These are phyloP conservation scores for Apamea crenata DNA, from an alignment of 2,888 invertebrate genomes.

Conservation along the genomic window DNA sequence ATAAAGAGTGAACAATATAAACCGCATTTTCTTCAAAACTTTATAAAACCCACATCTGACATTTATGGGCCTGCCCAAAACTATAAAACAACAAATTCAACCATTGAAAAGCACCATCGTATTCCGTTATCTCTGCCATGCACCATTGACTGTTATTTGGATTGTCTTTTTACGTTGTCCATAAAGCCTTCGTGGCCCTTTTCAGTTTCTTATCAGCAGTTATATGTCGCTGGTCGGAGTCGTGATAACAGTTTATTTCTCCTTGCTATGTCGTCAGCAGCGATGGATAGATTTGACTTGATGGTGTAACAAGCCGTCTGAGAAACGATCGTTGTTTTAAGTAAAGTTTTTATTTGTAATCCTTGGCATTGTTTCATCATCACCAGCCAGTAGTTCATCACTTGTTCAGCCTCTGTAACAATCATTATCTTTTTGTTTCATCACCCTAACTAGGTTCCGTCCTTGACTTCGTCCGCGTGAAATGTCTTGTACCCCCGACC, in stretches of 20 bases:
- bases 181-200: slow-evolving; percentile 68
- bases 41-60: slow-evolving; percentile 12
- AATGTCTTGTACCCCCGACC: too few species aligned
- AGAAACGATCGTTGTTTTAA: background rate
- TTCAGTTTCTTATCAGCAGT: slow-evolving; percentile 66
- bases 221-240: slow-evolving; percentile 62
- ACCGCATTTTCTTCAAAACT: slow-evolving; percentile 18
- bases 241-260: slow-evolving; percentile 61
- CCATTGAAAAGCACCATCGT: slow-evolving; percentile 60
- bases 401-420: background rate
- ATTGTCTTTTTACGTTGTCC: slow-evolving; percentile 69
- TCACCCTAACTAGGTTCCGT: background rate
- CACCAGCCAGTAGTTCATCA: background rate
- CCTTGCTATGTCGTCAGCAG: slow-evolving; percentile 41
- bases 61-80: slow-evolving; percentile 42
- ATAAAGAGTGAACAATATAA: slow-evolving; percentile 19
- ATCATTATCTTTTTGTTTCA: background rate
- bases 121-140: slow-evolving; percentile 53
- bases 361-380: background rate
- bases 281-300: slow-evolving; percentile 30
- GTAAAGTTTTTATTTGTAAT: background rate
- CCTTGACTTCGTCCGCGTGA: too few species aligned
- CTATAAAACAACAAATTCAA: slow-evolving; percentile 59
- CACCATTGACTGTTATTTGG: slow-evolving; percentile 57
- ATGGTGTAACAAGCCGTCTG: slow-evolving; percentile 16